These are phyloP conservation scores for Hermetia illucens DNA, from an alignment of 1,140 invertebrate genomes.

Conservation along the genomic window DNA sequence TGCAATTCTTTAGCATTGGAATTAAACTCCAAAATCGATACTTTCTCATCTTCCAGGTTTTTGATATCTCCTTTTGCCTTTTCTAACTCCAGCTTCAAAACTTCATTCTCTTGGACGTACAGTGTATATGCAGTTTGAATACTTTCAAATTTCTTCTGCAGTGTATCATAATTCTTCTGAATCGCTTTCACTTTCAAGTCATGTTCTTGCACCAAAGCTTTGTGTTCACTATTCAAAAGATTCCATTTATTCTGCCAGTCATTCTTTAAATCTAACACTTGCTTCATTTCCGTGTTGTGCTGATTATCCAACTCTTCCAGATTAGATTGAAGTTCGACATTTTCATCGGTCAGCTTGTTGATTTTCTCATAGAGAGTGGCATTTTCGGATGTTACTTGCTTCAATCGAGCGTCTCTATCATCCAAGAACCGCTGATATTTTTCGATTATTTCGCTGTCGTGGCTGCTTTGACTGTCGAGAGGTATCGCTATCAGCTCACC, in stretches of 20 bases:
- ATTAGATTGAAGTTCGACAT: conserved; percentile 38
- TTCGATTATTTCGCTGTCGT: conserved; percentile 10
- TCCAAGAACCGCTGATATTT: not conserved
- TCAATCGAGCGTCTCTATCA: conserved; percentile 10
- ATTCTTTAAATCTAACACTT: conserved; percentile 43
- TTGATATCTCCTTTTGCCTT: not conserved
- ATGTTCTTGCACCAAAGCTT: not conserved
- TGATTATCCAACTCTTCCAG: conserved; percentile 59
- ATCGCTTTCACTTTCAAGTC: not conserved
- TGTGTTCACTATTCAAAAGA: not conserved
- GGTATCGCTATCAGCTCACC: conserved; percentile 10
- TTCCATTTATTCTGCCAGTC: conserved; percentile 41
- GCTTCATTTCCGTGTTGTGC: conserved; percentile 51
- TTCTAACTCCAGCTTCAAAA: not conserved
- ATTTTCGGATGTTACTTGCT: conserved; percentile 11
- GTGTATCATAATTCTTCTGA: not conserved
- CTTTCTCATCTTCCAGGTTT: not conserved
- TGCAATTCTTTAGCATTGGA: not conserved
- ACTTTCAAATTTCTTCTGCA: too few relatives aligned
- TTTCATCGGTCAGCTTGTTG: conserved; percentile 32
- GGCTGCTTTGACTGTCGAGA: conserved; percentile 3
- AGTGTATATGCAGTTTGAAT: too few relatives aligned
- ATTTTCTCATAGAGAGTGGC: conserved; percentile 32
- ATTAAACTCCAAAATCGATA: not conserved
- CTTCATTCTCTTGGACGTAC: too few relatives aligned